Conservation (phyloP, 2,888 invertebrate genomes). For the Dorcus parallelipipedus region DNA sequence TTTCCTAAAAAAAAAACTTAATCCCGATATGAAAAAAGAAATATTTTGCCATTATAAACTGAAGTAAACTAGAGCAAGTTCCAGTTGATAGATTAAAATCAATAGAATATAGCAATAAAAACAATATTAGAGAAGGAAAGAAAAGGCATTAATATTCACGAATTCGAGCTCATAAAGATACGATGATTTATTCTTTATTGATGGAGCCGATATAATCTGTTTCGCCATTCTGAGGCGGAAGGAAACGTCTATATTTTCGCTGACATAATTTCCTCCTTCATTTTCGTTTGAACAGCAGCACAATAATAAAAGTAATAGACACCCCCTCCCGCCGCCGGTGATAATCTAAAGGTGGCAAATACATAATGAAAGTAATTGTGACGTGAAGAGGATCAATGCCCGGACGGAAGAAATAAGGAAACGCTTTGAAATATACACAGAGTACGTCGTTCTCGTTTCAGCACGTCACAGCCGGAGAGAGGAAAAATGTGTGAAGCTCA, state of each 20-base stretch:
- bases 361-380: conserved; percentile 25
- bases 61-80: too few species aligned
- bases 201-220: too few species aligned
- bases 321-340: neutral
- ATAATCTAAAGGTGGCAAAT: conserved; percentile 18
- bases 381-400: conserved; percentile 29
- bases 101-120: neutral
- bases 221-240: neutral
- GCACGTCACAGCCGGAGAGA: too few species aligned
- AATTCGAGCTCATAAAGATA: too few species aligned
- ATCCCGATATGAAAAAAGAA: too few species aligned
- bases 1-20: too few species aligned
- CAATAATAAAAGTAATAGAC: conserved; percentile 2
- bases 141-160: too few species aligned
- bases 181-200: too few species aligned
- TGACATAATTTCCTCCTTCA: neutral
- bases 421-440: conserved; percentile 34
- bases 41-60: too few species aligned
- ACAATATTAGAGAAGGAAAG: neutral
- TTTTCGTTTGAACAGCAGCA: neutral
- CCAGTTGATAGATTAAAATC: neutral
- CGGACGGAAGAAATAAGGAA: conserved; percentile 38
- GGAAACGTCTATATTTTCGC: neutral
- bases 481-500: too few species aligned
- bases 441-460: neutral